Conservation (phyloP, 2,888 invertebrate genomes). For the Nymphalis urticae region DNA sequence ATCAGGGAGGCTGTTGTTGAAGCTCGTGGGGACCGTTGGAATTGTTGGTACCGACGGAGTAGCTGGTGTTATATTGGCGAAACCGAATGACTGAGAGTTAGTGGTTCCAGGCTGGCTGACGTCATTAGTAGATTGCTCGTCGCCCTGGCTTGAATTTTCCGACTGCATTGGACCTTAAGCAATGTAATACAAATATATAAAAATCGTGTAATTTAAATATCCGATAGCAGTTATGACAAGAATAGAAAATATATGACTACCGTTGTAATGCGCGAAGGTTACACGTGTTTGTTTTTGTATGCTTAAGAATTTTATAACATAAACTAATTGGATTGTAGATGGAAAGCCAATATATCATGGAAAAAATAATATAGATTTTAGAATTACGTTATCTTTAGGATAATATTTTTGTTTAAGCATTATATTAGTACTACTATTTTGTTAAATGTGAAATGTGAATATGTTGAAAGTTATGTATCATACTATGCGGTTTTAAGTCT, state of each 20-base stretch:
- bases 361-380: too few species aligned
- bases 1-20: slow-evolving; percentile 65
- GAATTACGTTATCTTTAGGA: too few species aligned
- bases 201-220: background rate
- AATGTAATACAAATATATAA: background rate
- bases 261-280: background rate
- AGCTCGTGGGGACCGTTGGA: slow-evolving; percentile 62
- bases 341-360: background rate
- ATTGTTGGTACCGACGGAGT: slow-evolving; percentile 44
- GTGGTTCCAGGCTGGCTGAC: slow-evolving; percentile 30
- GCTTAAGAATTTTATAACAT: background rate
- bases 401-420: too few species aligned
- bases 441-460: too few species aligned
- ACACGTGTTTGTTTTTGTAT: background rate
- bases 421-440: too few species aligned
- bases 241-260: slow-evolving; percentile 3
- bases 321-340: background rate
- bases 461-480: too few species aligned
- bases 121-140: slow-evolving; percentile 55
- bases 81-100: slow-evolving; percentile 50
- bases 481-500: too few species aligned
- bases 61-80: slow-evolving; percentile 46
- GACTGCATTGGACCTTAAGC: slow-evolving; percentile 83
- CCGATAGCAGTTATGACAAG: background rate
- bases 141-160: slow-evolving; percentile 69